Evolutionary conservation across 2,113 vertebrate genomes (phyloP), one percentile per base, ranked within the genome.

Genomic region (Centropus bengalensis): DNA sequence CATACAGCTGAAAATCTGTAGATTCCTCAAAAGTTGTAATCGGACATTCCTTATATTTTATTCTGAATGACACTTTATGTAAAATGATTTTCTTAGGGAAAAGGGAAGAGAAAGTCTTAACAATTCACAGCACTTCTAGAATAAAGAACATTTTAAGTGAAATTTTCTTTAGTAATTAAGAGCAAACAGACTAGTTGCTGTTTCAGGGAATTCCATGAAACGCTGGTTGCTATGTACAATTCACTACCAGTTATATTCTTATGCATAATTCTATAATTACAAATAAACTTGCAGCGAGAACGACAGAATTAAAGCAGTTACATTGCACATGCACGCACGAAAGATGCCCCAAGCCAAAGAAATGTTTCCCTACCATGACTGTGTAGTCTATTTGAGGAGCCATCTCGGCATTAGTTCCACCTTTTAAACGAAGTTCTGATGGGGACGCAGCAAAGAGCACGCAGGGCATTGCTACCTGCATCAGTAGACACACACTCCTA

Each of bases 371-470:
- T 97, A 99, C 98, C 98, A 98, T 99, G 66, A 98, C 51, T 2
- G 98, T 99, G 97, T 99, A 99, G 96, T 99, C 99, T 32, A 99
- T 99, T 97, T 99, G 99, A 24, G 99, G 99, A 23, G 99, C 99
- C 99, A 99, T 99, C 88, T 99, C 99, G 23, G 99, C 99, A 70
- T 99, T 99, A 62, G 99, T 99, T 55, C 99, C 99, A 52, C 99
- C 99, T 97, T 98, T 99, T 93, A 99, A 97, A 88, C 67, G 97
- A 24, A 99, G 98, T 84, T 99, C 98, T 32, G 99, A 98, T 5
- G 98, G 97, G 26, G 98, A 97, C 56, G 98, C 98, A 52, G 99
- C 97, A 82, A 98, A 99, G 36, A 99, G 97, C 52, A 98, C 98
- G 62, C 99, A 99, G 14, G 99, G 99, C 94, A 99, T 98, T 18